Base-by-base conservation (phyloP, 2,888 invertebrate genomes). In the Ophioninae sp. region DNA sequence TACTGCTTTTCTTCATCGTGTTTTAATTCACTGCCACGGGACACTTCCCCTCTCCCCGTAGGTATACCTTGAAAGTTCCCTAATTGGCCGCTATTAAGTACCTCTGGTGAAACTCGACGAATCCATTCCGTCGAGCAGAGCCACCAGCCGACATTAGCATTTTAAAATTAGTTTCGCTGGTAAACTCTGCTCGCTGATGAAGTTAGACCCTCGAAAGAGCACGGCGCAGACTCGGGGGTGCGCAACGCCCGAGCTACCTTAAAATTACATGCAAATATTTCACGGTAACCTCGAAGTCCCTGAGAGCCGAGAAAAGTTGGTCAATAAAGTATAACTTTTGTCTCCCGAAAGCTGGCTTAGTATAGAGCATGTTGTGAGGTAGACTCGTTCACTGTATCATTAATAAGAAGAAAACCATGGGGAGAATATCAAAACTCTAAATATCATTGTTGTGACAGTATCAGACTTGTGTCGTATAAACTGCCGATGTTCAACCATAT, bases 31-130 rank as follows among this genome's bases (percentile, higher is more conserved):
- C 77, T 67, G 59, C 67, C 73, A 72, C n/a, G 65, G 61, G 17
- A 61, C 23, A 74, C 73, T 44, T 73, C 80, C 57, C 84, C 86
- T 77, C 75, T 79, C 74, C 85, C 61, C 30, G 30, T 37, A 69
- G 64, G 72, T 69, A 70, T 70, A 81, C 67, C 81, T 81, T 67
- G 86, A 89, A 89, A 89, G 86, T 76, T 91, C 90, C 88, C 89
- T 91, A 91, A 90, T 90, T 90, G 88, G 87, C 74, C 83, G 88
- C 89, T 89, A 90, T 91, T 88, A 89, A 89, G 88, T 88, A 86
- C 81, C 86, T 85, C 79, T 80, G 76, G 77, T 75, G 67, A 67
- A 80, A 82, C 82, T 77, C 79, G 77, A 84, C 79, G 86, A 85
- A 85, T 87, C 79, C 85, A 87, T 85, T 87, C 74, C 79, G 65